A percentile compares a stretch with the other conserved stretches of the same genome.
Conservation (phyloP, 2,888 invertebrate species). For the Heteromyza rotundicornis region DNA sequence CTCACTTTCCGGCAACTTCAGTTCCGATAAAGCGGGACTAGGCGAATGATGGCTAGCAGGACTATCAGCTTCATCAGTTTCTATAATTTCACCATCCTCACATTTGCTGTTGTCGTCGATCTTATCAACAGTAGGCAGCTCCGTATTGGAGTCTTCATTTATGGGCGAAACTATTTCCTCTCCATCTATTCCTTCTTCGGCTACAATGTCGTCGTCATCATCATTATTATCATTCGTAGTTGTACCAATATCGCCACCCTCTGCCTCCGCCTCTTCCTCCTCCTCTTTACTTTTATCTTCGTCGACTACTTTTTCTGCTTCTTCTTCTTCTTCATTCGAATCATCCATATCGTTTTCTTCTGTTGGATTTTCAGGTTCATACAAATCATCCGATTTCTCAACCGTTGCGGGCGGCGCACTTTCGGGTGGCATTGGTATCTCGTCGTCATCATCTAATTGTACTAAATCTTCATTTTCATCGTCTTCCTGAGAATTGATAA, state of each 20-base stretch:
- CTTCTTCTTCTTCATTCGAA: slow-evolving; percentile 7
- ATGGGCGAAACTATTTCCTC: not conserved
- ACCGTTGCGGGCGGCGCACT: slow-evolving; percentile 26
- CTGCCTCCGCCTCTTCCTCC: slow-evolving; percentile 23
- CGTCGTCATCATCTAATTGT: slow-evolving; percentile 61
- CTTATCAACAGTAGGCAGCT: slow-evolving; percentile 10
- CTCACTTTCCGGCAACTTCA: slow-evolving; percentile 37
- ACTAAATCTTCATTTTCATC: slow-evolving; percentile 63
- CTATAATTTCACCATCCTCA: not conserved
- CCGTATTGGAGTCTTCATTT: slow-evolving; percentile 9
- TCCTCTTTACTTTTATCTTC: no score
- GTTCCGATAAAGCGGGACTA: slow-evolving; percentile 33
- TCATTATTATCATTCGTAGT: slow-evolving; percentile 25
- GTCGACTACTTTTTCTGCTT: slow-evolving; percentile 7
- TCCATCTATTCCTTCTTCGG: not conserved
- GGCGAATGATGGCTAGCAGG: slow-evolving; percentile 26
- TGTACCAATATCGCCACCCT: slow-evolving; percentile 22
- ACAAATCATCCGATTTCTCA: slow-evolving; percentile 43
- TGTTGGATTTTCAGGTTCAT: slow-evolving; percentile 61
- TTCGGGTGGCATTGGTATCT: slow-evolving; percentile 57
- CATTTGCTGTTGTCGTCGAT: slow-evolving; percentile 21
- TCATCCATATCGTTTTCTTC: slow-evolving; percentile 39
- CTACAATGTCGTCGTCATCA: slow-evolving; percentile 19
- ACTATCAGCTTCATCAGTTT: slow-evolving; percentile 10
- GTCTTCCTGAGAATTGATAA: slow-evolving; percentile 64